A percentile compares a stretch with the other conserved stretches of the same genome.
Evolutionary conservation across 1,140 invertebrate genomes (phyloP).

Genomic region (Leptinotarsa undecemlineata): DNA sequence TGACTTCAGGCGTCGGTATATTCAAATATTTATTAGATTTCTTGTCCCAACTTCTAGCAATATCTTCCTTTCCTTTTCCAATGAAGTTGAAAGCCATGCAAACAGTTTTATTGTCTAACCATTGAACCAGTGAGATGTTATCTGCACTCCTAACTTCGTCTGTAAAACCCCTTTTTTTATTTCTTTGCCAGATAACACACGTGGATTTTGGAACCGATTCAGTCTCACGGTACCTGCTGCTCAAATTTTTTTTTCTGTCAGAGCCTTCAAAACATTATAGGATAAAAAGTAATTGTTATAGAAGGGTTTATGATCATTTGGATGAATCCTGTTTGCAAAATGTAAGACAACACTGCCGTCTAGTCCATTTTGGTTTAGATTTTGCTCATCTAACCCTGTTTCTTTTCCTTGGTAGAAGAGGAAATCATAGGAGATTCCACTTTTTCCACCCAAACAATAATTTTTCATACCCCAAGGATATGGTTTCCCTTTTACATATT

Average conservation of each 20-base stretch:
- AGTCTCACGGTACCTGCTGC: conserved; percentile 46
- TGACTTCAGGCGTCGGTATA: conserved; percentile 49
- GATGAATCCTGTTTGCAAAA: conserved; percentile 46
- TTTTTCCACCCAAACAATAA: conserved; percentile 25
- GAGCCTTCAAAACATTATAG: conserved; percentile 50
- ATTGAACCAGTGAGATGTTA: conserved; percentile 20
- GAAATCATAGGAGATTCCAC: conserved; percentile 32
- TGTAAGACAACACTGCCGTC: conserved; percentile 29
- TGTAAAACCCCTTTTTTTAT: neutral
- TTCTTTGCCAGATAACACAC: conserved; percentile 49
- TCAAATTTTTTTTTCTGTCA: conserved; percentile 48
- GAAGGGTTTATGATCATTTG: conserved; percentile 35
- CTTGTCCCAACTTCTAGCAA: conserved; percentile 43
- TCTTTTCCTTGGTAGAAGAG: conserved; percentile 31
- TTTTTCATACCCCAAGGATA: conserved; percentile 35
- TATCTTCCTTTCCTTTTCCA: conserved; percentile 48
- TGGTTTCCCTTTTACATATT: conserved; percentile 36
- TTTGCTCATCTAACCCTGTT: conserved; percentile 23
- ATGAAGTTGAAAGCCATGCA: conserved; percentile 55
- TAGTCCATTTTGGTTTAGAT: conserved; percentile 20
- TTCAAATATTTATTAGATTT: conserved; percentile 51
- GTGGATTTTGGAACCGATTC: conserved; percentile 42
- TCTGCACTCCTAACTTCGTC: neutral
- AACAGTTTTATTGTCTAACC: conserved; percentile 54
- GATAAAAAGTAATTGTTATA: conserved; percentile 52